phyloP scores from a whole-genome alignment of 2,888 invertebrate species.

The Melinopterus prodromus region DNA sequence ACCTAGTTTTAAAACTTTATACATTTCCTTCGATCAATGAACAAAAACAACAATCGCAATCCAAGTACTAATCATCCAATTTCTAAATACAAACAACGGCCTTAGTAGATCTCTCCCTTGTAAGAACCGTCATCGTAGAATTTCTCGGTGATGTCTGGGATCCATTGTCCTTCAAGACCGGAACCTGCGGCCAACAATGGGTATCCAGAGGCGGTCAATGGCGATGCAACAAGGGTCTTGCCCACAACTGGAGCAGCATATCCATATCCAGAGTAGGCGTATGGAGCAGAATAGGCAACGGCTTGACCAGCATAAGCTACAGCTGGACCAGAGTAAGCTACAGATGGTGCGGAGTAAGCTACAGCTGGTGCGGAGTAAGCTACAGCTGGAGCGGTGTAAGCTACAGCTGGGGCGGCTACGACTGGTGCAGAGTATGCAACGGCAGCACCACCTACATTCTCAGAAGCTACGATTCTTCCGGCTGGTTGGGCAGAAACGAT shows the following conservation, averaged over 20 bases:
- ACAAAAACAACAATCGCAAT: background rate
- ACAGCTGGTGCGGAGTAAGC: conserved; percentile 21
- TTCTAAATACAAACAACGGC: conserved; percentile 10
- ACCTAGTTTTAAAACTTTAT: conserved; percentile 21
- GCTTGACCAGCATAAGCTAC: conserved; percentile 13
- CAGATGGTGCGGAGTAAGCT: conserved; percentile 29
- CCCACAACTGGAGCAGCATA: conserved; percentile 33
- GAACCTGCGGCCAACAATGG: conserved; percentile 45
- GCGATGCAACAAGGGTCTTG: conserved; percentile 37
- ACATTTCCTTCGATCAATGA: conserved; percentile 12
- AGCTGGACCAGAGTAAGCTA: conserved; percentile 15
- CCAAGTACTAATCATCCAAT: background rate
- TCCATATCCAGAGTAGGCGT: background rate
- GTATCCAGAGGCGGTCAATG: conserved; percentile 42
- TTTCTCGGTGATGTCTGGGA: conserved; percentile 49
- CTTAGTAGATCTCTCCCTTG: conserved; percentile 47
- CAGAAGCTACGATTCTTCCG: conserved; percentile 36
- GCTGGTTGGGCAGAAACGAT: conserved; percentile 40
- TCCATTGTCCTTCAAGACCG: conserved; percentile 48
- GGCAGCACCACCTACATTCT: conserved; percentile 31
- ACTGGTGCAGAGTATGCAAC: conserved; percentile 33
- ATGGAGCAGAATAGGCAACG: conserved; percentile 8
- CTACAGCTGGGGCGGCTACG: conserved; percentile 32
- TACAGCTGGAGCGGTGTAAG: conserved; percentile 30
- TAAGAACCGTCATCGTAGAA: conserved; percentile 54